Conservation (phyloP, 1,140 invertebrate genomes). For the Frieseomelitta varia region DNA sequence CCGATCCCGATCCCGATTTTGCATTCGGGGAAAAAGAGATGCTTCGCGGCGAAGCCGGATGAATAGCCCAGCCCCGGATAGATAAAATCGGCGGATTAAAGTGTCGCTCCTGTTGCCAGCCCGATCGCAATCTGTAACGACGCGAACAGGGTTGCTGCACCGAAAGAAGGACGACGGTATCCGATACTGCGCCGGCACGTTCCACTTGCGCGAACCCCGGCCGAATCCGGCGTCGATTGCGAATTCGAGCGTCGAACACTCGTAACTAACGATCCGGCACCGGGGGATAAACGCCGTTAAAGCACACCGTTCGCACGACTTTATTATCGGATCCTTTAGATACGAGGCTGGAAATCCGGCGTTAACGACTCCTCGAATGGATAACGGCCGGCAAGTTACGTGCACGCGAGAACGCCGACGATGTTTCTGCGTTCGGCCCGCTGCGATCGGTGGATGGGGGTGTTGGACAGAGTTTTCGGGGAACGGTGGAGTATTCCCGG, state of each 20-base stretch:
- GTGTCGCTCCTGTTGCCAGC: not conserved
- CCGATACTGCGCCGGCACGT: not conserved
- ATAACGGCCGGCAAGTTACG: not conserved
- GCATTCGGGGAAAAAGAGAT: not conserved
- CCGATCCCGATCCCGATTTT: not conserved
- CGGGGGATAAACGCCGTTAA: slow-evolving; percentile 40
- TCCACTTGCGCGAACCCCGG: no score
- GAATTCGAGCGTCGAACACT: slow-evolving; percentile 28
- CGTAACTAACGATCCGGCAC: slow-evolving; percentile 42
- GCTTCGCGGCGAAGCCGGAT: not conserved
- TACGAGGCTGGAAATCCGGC: slow-evolving; percentile 25
- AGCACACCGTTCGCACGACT: slow-evolving; percentile 23
- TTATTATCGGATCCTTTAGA: slow-evolving; percentile 52
- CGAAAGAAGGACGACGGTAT: not conserved
- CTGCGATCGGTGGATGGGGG: no score
- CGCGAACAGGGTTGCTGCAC: not conserved
- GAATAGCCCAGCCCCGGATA: slow-evolving; percentile 15
- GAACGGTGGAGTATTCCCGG: slow-evolving; percentile 2
- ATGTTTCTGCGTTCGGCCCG: not conserved
- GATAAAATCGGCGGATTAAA: slow-evolving; percentile 41
- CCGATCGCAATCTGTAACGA: slow-evolving; percentile 37
- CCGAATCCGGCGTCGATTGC: slow-evolving; percentile 6
- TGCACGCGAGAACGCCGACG: not conserved
- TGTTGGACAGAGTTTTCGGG: no score
- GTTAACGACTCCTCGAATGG: slow-evolving; percentile 34